Conservation (phyloP, 35 echinoderm and acorn worm species). For the Heliocidaris erythrogramma region DNA sequence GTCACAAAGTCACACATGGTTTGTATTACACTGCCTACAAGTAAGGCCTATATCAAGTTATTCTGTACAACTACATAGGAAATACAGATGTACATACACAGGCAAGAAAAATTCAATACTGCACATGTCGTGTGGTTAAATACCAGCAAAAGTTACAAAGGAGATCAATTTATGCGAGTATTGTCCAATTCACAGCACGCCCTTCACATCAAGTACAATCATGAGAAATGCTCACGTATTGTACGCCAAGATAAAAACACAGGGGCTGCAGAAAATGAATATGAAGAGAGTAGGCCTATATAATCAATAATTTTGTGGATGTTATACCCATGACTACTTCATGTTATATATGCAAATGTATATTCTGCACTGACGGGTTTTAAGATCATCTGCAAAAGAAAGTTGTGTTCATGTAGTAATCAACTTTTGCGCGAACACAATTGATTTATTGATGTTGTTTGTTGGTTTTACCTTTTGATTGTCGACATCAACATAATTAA, state of each 20-base stretch:
- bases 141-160: background rate
- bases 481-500: background rate
- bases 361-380: background rate
- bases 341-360: background rate
- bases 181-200: background rate
- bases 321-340: background rate
- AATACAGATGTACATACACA: background rate
- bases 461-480: background rate
- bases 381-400: background rate
- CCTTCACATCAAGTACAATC: background rate
- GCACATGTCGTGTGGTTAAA: background rate
- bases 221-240: background rate
- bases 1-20: constrained; percentile 7
- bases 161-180: background rate
- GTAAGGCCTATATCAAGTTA: background rate
- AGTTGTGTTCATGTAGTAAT: no score
- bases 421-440: background rate
- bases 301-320: background rate
- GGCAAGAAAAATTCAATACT: background rate
- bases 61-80: background rate
- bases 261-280: background rate
- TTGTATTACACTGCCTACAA: background rate
- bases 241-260: background rate
- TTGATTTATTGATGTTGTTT: background rate
- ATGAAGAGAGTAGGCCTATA: background rate